These are phyloP conservation scores for Esox lucius DNA, from an alignment of 2,797 vertebrate species.

Conservation along the genomic window DNA sequence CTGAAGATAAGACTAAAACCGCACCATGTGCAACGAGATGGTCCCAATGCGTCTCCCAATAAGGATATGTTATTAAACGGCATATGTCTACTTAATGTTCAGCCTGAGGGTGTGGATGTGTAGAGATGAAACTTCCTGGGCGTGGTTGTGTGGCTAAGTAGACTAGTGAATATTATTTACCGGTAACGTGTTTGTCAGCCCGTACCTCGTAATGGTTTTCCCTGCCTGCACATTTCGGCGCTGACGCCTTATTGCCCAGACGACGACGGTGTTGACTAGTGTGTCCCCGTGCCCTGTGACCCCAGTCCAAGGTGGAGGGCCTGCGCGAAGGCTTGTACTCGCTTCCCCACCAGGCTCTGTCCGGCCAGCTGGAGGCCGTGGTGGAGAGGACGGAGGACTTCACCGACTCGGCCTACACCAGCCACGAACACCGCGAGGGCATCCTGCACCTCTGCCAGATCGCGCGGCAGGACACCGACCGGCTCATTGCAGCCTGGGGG, in stretches of 20 bases:
- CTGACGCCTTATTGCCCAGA: too few relatives aligned
- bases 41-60: neutral
- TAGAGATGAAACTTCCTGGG: neutral
- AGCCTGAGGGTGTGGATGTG: neutral
- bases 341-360: conserved; percentile 82
- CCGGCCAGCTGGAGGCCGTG: conserved; percentile 83
- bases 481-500: conserved; percentile 86
- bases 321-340: conserved; percentile 87
- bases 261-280: neutral
- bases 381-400: conserved; percentile 95
- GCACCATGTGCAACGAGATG: too few relatives aligned
- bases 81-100: neutral
- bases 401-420: conserved; percentile 96
- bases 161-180: neutral
- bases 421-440: conserved; percentile 92
- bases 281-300: conserved; percentile 12
- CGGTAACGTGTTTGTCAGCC: neutral
- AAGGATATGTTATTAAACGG: neutral
- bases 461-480: conserved; percentile 85
- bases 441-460: conserved; percentile 89
- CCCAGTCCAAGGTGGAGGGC: conserved; percentile 85
- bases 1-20: too few relatives aligned
- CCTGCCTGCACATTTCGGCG: neutral
- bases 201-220: neutral
- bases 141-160: neutral